These are phyloP conservation scores for Ochotona princeps DNA, from an alignment of 2,113 vertebrate species.

Conservation along the genomic window DNA sequence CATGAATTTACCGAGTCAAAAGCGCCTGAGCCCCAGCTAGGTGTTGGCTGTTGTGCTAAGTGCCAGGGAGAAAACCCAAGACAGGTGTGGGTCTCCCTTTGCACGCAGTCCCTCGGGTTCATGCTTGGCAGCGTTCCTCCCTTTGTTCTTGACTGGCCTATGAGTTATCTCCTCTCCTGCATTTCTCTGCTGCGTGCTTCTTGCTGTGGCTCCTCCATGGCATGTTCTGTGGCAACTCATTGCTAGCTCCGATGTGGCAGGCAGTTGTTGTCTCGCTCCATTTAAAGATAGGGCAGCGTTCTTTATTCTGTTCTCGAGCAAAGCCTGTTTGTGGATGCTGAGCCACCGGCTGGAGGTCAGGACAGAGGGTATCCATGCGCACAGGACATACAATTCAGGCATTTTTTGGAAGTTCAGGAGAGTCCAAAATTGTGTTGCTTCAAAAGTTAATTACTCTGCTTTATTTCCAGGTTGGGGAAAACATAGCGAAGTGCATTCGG, in stretches of 20 bases:
- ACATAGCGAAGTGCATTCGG: background rate
- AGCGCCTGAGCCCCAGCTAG: background rate
- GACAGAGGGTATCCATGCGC: background rate
- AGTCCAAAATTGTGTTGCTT: background rate
- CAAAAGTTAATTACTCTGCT: background rate
- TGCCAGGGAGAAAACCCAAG: background rate
- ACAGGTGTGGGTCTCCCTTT: background rate
- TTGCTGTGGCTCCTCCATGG: background rate
- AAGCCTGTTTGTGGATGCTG: background rate
- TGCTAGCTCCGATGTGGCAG: slow-evolving; percentile 45
- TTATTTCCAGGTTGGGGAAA: background rate
- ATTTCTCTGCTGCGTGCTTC: background rate
- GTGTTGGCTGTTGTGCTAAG: background rate
- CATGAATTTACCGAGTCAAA: background rate
- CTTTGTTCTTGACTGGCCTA: slow-evolving; percentile 60
- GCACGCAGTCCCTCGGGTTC: background rate
- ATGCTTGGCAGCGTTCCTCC: background rate
- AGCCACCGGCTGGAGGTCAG: background rate
- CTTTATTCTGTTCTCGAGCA: background rate
- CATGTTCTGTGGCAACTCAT: slow-evolving; percentile 10
- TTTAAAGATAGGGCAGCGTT: slow-evolving; percentile 42
- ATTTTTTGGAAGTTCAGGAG: slow-evolving; percentile 21
- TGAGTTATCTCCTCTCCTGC: background rate
- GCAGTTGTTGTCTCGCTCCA: slow-evolving; percentile 54
- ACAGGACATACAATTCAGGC: background rate